Percentiles rank a stretch among this genome's conserved stretches.
phyloP scores from a whole-genome alignment of 2,888 invertebrate genomes.

The Sarcophaga rosellei region DNA sequence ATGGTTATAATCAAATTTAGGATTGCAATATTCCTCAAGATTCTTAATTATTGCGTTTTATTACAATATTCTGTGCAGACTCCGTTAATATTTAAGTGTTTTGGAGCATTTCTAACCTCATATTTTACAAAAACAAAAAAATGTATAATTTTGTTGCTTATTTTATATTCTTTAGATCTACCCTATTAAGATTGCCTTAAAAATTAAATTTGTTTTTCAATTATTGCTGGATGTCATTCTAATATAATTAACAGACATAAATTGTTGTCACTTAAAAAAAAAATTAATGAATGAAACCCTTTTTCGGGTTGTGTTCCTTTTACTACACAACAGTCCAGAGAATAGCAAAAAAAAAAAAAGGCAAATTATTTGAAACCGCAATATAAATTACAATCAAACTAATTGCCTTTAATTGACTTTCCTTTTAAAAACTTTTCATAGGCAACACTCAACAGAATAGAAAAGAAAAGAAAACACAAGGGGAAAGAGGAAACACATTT shows the following conservation, averaged over 20 bases:
- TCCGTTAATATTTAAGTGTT: too few species aligned
- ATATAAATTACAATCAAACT: slow-evolving; percentile 6
- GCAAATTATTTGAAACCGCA: slow-evolving; percentile 5
- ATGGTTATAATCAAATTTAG: too few species aligned
- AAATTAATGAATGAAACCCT: not conserved
- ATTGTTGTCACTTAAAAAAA: not conserved
- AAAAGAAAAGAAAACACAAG: not conserved
- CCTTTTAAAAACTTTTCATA: not conserved
- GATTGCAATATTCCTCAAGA: too few species aligned
- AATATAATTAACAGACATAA: not conserved
- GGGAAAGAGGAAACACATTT: not conserved
- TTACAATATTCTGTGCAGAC: too few species aligned
- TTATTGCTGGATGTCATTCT: slow-evolving; percentile 1
- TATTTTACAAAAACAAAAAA: too few species aligned
- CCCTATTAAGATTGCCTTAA: not conserved
- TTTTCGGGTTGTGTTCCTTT: not conserved
- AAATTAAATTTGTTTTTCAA: not conserved
- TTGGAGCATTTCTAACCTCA: too few species aligned
- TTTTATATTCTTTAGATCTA: too few species aligned
- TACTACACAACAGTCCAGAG: not conserved
- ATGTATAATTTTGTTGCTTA: too few species aligned
- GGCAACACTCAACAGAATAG: not conserved
- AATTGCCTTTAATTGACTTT: slow-evolving; percentile 26
- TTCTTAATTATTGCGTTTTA: too few species aligned
- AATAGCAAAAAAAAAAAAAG: not conserved